Conservation (phyloP, 2,797 vertebrate genomes). For the Prionace glauca region DNA sequence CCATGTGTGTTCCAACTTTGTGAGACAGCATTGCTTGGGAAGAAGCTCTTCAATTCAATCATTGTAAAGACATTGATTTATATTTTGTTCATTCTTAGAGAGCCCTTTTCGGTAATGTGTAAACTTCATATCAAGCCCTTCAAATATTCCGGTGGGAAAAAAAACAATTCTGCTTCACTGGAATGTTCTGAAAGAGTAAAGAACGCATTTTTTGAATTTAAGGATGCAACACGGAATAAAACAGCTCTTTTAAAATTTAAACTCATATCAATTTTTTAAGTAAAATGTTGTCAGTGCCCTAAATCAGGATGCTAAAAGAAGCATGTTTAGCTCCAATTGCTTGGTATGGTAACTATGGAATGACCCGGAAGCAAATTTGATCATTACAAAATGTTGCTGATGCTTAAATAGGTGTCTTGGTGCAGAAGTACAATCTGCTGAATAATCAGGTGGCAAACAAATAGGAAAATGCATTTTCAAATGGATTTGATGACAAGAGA, state of each 20-base stretch:
- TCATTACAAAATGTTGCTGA: neutral
- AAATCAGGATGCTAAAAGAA: neutral
- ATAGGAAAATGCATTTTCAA: neutral
- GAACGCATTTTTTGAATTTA: neutral
- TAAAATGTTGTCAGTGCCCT: neutral
- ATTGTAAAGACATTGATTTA: neutral
- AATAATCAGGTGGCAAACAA: slow-evolving; percentile 1
- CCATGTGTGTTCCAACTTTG: neutral
- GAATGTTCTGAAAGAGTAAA: neutral
- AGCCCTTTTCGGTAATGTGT: neutral
- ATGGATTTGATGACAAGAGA: neutral
- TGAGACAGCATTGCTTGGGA: neutral
- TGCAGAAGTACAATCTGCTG: neutral
- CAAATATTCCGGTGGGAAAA: slow-evolving; percentile 9
- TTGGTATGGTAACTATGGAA: neutral
- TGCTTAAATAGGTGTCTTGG: neutral
- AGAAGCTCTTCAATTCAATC: neutral
- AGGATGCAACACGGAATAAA: neutral
- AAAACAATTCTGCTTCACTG: neutral
- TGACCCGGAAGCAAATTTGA: neutral
- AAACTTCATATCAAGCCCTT: neutral
- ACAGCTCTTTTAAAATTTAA: neutral
- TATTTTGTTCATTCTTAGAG: neutral
- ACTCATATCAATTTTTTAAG: neutral
- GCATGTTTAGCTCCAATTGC: neutral